phyloP scores from a whole-genome alignment of 2,797 vertebrate genomes.

The Brachyalestes nurse region DNA sequence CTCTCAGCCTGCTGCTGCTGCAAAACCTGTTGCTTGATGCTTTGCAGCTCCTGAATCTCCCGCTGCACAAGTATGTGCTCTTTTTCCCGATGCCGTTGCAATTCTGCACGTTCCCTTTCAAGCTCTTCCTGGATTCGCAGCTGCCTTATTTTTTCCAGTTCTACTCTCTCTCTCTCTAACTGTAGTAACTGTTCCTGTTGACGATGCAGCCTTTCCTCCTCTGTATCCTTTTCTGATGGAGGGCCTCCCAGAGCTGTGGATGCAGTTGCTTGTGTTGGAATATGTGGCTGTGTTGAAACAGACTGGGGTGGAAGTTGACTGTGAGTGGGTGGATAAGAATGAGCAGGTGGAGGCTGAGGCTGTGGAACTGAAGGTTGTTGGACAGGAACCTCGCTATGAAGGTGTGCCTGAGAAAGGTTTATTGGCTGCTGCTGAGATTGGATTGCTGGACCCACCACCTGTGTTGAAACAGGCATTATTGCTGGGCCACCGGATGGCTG shows the following conservation, averaged over 20 bases:
- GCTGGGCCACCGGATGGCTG: conserved; percentile 45
- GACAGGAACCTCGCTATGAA: conserved; percentile 66
- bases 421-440: conserved; percentile 76
- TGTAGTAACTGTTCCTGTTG: conserved; percentile 96
- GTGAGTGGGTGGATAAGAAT: conserved; percentile 61
- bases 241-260: conserved; percentile 9
- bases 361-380: conserved; percentile 42
- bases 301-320: conserved; percentile 63
- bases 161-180: conserved; percentile 93
- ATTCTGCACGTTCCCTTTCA: conserved; percentile 89
- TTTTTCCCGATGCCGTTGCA: conserved; percentile 94
- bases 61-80: conserved; percentile 96
- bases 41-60: conserved; percentile 96
- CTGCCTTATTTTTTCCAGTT: conserved; percentile 94
- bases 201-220: conserved; percentile 90
- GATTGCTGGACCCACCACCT: conserved; percentile 61
- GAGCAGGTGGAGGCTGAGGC: conserved; percentile 39
- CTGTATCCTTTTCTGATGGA: conserved; percentile 83
- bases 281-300: conserved; percentile 48
- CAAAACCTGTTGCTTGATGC: conserved; percentile 96
- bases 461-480: conserved; percentile 49
- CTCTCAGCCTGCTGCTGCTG: conserved; percentile 97
- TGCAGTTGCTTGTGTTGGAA: conserved; percentile 25
- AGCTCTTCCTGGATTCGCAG: conserved; percentile 94
- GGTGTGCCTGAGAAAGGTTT: conserved; percentile 77